A percentile compares a stretch with the other conserved stretches of the same genome.
Conservation (phyloP, 2,113 vertebrate species). For the Gyps fulvus region DNA sequence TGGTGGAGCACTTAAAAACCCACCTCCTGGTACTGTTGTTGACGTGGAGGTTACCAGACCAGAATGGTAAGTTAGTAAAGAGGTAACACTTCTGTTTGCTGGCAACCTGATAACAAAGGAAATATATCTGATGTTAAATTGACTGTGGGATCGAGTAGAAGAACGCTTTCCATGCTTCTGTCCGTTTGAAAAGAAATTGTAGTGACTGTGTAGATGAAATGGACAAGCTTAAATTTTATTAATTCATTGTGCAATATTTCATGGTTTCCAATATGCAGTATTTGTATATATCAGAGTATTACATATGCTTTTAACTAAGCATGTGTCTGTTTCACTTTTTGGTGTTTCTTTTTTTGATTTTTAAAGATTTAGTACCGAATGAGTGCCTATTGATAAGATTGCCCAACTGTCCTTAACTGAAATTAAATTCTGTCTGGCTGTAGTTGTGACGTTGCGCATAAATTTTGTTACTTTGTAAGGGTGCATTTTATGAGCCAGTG, state of each 20-base stretch:
- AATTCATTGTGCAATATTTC: background rate
- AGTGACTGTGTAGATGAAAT: background rate
- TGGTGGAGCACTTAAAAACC: conserved; percentile 80
- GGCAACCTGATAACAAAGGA: background rate
- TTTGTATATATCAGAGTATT: background rate
- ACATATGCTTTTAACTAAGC: background rate
- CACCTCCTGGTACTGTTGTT: conserved; percentile 89
- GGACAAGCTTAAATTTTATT: background rate
- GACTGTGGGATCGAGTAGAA: background rate
- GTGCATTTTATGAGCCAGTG: background rate
- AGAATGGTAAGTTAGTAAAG: conserved; percentile 81
- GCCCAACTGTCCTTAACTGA: background rate
- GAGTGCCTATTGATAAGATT: background rate
- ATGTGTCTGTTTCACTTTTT: background rate
- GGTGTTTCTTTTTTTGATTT: background rate
- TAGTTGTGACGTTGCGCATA: background rate
- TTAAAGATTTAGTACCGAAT: background rate
- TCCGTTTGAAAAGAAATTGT: background rate
- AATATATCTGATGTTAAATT: fast-evolving
- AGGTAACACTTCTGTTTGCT: background rate
- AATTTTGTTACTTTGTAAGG: background rate
- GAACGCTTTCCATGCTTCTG: fast-evolving
- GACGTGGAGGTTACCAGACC: conserved; percentile 90
- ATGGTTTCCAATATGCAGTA: background rate
- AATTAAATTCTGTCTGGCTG: background rate